Base-by-base conservation (phyloP, 2,797 vertebrate species). In the Fringilla coelebs region DNA sequence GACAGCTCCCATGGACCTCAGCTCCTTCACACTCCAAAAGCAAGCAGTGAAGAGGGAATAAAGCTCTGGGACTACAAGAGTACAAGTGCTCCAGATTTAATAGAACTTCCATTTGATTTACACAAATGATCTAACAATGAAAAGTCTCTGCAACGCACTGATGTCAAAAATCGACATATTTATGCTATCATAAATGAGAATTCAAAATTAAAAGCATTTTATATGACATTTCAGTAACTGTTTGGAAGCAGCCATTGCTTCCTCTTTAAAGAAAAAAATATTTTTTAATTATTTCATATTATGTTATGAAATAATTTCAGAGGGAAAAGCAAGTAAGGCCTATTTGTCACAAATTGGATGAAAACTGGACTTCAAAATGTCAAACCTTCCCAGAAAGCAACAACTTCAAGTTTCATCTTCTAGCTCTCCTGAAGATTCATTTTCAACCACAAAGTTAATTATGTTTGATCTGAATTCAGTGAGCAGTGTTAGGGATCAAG, bases 361-460 rank as follows among this genome's bases (percentile, higher is more conserved):
- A 94, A 92, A 93, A 82, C 9, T 1, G 4, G 36, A 75, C 61
- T 81, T 89, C 25, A 84, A 72, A 88, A 88, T 19, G 51, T 62
- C 43, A 91, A 84, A 67, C 12, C n/a, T 67, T 74, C 48, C 36
- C 83, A 93, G 77, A 85, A 94, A 95, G 49, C 60, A 86, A 60
- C 49, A 89, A 67, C 38, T 87, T 5, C 67, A 92, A 49, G 28
- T 90, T 63, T 76, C 48, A 57, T 73, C 34, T 82, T 78, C 52
- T 85, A 79, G 63, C 45, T 94, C 77, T 79, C 73, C 57, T 3
- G 3, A 88, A 89, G 82, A 75, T 51, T 91, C 70, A 71, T 93
- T 96, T 94, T 93, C 73, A 81, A 87, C 80, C 67, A 88, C 73
- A 87, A 94, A 94, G 74, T 82, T 93, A 93, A 93, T 96, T 93